Conservation (phyloP, 2,888 invertebrate species). For the Biston stratarius region DNA sequence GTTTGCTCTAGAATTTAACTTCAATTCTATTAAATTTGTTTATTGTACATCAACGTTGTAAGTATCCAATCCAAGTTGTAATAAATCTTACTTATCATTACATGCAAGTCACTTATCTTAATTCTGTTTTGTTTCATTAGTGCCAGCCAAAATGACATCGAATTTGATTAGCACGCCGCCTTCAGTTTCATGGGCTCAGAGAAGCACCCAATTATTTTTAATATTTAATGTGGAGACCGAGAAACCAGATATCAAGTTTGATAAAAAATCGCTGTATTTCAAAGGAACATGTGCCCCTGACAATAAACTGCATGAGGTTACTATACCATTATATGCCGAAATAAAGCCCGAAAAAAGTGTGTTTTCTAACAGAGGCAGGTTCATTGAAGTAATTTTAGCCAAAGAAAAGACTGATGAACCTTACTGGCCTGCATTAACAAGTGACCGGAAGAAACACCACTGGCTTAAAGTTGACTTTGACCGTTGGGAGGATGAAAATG, state of each 20-base stretch:
- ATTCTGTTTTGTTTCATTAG: conserved; percentile 38
- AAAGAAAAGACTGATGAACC: conserved; percentile 89
- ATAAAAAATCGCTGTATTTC: conserved; percentile 90
- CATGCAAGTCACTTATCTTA: conserved; percentile 5
- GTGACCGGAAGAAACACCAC: conserved; percentile 95
- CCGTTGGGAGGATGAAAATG: conserved; percentile 99
- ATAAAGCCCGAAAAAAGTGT: conserved; percentile 93
- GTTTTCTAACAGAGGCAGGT: conserved; percentile 89
- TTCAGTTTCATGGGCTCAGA: conserved; percentile 97
- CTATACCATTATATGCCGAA: conserved; percentile 93
- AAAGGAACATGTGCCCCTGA: conserved; percentile 94
- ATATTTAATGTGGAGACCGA: conserved; percentile 96
- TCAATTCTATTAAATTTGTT: not conserved
- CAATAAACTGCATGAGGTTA: conserved; percentile 93
- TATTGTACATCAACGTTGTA: not conserved
- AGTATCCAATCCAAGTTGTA: conserved; percentile 3
- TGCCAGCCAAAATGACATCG: conserved; percentile 58
- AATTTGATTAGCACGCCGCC: conserved; percentile 80
- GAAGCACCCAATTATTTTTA: conserved; percentile 91
- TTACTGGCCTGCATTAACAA: conserved; percentile 95
- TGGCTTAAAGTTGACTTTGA: conserved; percentile 99
- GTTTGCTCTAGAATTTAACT: not conserved
- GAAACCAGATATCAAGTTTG: conserved; percentile 91
- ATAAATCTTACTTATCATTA: not conserved
- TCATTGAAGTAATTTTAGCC: conserved; percentile 89